These are phyloP conservation scores for Camelus bactrianus DNA, from an alignment of 2,113 vertebrate genomes.

Conservation along the genomic window DNA sequence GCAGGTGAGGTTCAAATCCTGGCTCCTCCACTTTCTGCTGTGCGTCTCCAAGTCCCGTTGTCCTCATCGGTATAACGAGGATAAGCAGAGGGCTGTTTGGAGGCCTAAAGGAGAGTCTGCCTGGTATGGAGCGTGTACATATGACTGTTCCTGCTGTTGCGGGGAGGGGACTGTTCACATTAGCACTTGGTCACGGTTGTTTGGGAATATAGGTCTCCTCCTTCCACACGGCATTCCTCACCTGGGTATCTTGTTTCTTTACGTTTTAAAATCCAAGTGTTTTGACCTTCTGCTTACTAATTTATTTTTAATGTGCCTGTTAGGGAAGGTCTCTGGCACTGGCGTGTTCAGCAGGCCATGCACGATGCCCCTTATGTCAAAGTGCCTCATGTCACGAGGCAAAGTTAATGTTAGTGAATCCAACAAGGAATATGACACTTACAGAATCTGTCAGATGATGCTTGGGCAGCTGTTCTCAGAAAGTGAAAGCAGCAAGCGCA, in stretches of 20 bases:
- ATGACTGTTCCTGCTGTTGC: background rate
- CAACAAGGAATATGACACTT: conserved; percentile 2
- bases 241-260: background rate
- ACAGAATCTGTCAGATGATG: background rate
- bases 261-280: conserved; percentile 35
- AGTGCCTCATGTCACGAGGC: conserved; percentile 11
- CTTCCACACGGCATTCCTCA: background rate
- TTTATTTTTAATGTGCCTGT: conserved; percentile 59
- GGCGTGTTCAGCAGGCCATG: background rate
- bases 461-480: conserved; percentile 34
- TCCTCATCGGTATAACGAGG: background rate
- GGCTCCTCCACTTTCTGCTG: background rate
- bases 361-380: background rate
- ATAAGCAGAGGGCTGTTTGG: background rate
- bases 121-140: background rate
- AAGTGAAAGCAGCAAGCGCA: background rate
- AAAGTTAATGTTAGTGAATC: conserved; percentile 45
- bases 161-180: background rate
- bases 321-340: background rate
- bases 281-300: conserved; percentile 26
- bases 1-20: background rate
- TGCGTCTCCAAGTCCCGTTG: background rate
- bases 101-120: background rate
- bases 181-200: background rate
- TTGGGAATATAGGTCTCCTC: background rate